Base-by-base conservation (phyloP, 2,888 invertebrate genomes). In the Scrobipalpa atriplicella region DNA sequence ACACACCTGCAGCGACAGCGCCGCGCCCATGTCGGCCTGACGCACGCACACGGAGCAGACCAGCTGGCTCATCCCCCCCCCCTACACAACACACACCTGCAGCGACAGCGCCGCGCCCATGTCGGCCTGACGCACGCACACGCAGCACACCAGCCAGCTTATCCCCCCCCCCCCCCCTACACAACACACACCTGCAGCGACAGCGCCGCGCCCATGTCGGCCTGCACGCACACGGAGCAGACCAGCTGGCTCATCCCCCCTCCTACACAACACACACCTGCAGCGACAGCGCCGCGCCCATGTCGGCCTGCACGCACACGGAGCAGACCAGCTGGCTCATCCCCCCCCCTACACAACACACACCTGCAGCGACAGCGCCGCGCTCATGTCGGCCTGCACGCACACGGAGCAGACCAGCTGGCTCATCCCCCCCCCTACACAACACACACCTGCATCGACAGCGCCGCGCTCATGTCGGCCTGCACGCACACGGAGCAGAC, bases 201-300 rank as follows among this genome's bases (percentile, higher is more conserved):
- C 11, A 43, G 43, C 43, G 43, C 43, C 11, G 11, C 13, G 43
- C 13, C 11, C 43, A 13, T 43, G 43, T 7, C 43, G 43, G 11
- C 43, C 11, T 13, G 43, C 43, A 41, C 13, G 38, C 64, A 41
- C 61, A 10, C 19, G 63, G 43, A 47, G 62, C 9, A 65, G 3
- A 13, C 43, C 11, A 10, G 43, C 43, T 8, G 43, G 11, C 89
- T 91, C 91, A 90, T 90, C 71, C 81, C 83, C 81, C 81, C 79
- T 83, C 29, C 29, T 29, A 29, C 29, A 29, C 29, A 29, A 29
- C 21, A 58, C 43, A 11, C 19, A 66, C 73, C 70, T 72, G 83
- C 71, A 85, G 87, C 76, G 87, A 87, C 78, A 90, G 90, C 87
- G 90, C 90, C 78, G 89, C 90, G 89, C 90, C 90, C 90, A 90